Evolutionary conservation across 2,888 invertebrate species (phyloP).

Genomic region (Cephonodes hylas): DNA sequence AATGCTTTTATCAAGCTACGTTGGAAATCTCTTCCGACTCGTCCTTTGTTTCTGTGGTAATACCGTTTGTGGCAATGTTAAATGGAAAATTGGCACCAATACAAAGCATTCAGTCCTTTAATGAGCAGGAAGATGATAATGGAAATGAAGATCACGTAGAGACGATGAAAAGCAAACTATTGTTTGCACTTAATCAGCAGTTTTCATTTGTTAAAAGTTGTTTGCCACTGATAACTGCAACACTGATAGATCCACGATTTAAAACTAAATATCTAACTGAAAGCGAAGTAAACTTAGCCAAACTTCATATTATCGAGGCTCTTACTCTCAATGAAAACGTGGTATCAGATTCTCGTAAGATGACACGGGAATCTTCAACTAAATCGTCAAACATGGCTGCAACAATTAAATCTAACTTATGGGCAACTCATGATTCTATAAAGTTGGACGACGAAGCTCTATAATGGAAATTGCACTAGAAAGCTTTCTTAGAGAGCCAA

Average conservation of each 20-base stretch:
- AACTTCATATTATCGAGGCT: background rate
- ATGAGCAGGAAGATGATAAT: too few relatives aligned
- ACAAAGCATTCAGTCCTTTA: too few relatives aligned
- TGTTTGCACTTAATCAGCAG: slow-evolving; percentile 19
- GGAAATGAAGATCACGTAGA: too few relatives aligned
- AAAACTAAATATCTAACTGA: slow-evolving; percentile 16
- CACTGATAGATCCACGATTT: slow-evolving; percentile 21
- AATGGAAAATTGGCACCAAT: too few relatives aligned
- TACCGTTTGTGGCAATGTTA: too few relatives aligned
- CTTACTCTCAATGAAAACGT: background rate
- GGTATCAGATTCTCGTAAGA: background rate
- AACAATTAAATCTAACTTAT: background rate
- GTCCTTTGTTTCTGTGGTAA: too few relatives aligned
- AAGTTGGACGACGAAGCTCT: background rate
- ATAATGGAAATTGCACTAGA: too few relatives aligned
- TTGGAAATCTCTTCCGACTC: too few relatives aligned
- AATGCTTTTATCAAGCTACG: too few relatives aligned
- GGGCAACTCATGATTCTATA: background rate
- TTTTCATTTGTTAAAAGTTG: slow-evolving; percentile 20
- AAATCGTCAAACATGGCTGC: too few relatives aligned
- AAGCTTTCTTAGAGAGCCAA: too few relatives aligned
- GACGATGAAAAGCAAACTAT: too few relatives aligned
- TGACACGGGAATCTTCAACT: background rate
- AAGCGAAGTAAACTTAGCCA: background rate
- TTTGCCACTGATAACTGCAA: slow-evolving; percentile 18